Evolutionary conservation across 2,113 vertebrate genomes (phyloP), one percentile per base, ranked within the genome.

Genomic region (Tamias sibiricus): DNA sequence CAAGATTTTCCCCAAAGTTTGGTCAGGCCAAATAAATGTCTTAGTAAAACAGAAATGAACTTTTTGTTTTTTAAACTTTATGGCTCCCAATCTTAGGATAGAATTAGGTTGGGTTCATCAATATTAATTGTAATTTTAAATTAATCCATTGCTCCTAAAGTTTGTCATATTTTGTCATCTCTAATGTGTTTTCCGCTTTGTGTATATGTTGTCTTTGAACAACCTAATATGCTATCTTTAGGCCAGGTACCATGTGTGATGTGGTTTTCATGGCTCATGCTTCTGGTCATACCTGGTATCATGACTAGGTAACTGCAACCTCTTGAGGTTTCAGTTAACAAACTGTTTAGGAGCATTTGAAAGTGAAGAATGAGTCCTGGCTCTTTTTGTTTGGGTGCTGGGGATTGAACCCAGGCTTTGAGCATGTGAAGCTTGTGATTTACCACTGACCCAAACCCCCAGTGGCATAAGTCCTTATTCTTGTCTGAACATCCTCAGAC

Each of bases 131-230:
- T 72, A n/a, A 40, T 40, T 86, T 19, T 71, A 96, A 87, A 87
- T 76, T 24, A 52, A 75, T 59, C 47, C 4, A 79, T 22, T 85
- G 1, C 32, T 75, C 8, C 93, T 93, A 49, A n/a, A 9, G 26
- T 8, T 87, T 72, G 22, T 54, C 28, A 16, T 84, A 87, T 93
- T 47, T 84, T 19, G 88, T 86, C 22, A 89, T 82, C 47, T 95
- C 57, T 69, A 89, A 86, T 69, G 16, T 37, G 47, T 24, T 75
- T 82, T n/a, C 3, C 7, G 54, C 22, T n/a, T 88, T 79, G 24
- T 64, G 49, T 9, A 44, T 64, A 4, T 52, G 42, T 66, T 20
- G 26, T 19, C 19, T 30, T 93, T 71, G 40, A 88, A 71, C 12
- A 76, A 71, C 44, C 44, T 84, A 24, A 89, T 12, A 28, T 47